phyloP scores from a whole-genome alignment of 2,113 vertebrate genomes.

The Oryzias melastigma region DNA sequence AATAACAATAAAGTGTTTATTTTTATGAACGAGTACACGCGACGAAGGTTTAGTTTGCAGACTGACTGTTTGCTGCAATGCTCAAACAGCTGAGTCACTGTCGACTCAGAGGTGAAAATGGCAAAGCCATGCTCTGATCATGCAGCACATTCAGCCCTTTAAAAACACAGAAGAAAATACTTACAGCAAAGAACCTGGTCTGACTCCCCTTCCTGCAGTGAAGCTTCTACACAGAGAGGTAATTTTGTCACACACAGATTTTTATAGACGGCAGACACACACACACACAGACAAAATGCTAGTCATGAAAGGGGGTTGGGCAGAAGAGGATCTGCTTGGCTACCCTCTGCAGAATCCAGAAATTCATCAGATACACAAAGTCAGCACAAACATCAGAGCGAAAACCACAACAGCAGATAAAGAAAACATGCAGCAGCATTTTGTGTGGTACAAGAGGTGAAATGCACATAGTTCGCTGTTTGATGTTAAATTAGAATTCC shows the following conservation, averaged over 20 bases:
- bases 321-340: not conserved
- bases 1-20: too few relatives aligned
- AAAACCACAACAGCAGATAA: slow-evolving; percentile 4
- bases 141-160: too few relatives aligned
- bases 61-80: not conserved
- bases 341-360: slow-evolving; percentile 33
- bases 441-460: not conserved
- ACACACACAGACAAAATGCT: not conserved
- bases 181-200: not conserved
- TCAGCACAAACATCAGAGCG: slow-evolving; percentile 46
- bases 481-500: too few relatives aligned
- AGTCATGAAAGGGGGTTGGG: not conserved
- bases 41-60: not conserved
- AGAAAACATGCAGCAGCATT: not conserved
- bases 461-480: not conserved
- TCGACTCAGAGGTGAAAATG: not conserved
- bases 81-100: slow-evolving; percentile 50
- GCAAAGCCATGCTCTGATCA: not conserved
- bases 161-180: too few relatives aligned
- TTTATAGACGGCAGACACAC: slow-evolving; percentile 42
- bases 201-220: slow-evolving; percentile 18
- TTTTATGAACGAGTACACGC: too few relatives aligned
- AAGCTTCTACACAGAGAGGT: slow-evolving; percentile 39
- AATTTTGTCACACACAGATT: not conserved
- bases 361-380: slow-evolving; percentile 30